phyloP scores from a whole-genome alignment of 2,113 vertebrate genomes.

The Centropus unirufus region DNA sequence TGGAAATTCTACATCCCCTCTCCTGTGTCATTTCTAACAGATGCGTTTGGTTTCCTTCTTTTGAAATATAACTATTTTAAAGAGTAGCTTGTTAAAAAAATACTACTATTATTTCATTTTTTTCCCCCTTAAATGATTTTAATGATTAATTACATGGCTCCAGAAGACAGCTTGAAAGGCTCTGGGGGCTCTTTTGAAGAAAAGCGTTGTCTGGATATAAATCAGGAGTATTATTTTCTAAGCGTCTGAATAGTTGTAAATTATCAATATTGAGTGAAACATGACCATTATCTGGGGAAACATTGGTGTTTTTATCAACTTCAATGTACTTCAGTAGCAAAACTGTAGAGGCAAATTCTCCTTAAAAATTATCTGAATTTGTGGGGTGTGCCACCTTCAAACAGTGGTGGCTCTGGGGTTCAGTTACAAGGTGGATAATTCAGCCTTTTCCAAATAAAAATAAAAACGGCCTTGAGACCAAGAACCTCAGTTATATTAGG shows the following conservation, averaged over 20 bases:
- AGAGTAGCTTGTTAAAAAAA: neutral
- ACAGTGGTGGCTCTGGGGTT: neutral
- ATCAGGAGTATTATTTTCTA: slow-evolving; percentile 11
- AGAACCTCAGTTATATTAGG: neutral
- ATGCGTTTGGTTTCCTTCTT: neutral
- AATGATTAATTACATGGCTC: neutral
- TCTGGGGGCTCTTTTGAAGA: neutral
- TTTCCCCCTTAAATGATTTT: neutral
- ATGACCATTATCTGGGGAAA: neutral
- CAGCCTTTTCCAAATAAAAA: neutral
- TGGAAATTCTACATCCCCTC: neutral
- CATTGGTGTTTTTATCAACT: neutral
- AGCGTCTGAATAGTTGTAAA: neutral
- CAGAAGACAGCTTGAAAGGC: neutral
- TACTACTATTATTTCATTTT: neutral
- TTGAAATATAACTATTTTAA: neutral
- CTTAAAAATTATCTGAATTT: neutral
- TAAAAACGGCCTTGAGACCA: neutral
- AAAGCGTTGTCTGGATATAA: neutral
- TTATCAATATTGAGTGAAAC: neutral
- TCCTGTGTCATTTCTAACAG: neutral
- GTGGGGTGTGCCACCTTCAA: neutral
- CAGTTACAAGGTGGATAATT: neutral
- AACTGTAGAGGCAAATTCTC: neutral
- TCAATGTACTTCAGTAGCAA: neutral